Base-by-base conservation (phyloP, 2,888 invertebrate genomes). In the Drosophila conformis region DNA sequence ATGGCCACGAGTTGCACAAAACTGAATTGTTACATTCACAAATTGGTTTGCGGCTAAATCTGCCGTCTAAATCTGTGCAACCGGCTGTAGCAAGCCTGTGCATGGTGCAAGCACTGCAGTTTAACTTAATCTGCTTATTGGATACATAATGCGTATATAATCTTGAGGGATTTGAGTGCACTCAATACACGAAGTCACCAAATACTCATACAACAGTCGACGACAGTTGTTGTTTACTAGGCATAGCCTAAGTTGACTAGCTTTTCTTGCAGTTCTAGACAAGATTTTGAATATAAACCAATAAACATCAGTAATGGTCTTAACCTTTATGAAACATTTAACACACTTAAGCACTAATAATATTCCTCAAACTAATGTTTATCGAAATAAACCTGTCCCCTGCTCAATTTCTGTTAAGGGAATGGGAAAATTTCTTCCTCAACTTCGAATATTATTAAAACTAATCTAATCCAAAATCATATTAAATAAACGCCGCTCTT, bases 71-170 rank as follows among this genome's bases (percentile, higher is more conserved):
- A 10, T 11, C 11, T 29, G 40, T 56, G 61, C 73, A 62, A 60
- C 73, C 40, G 51, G 53, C 33, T 42, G 51, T 33, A 15, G 51
- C 59, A 69, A 49, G 60, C 53, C 46, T 65, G 42, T 25, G 48
- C 48, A 53, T 58, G 52, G 38, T 59, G 63, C 74, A 74, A 64
- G 38, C 67, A 54, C 58, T 38, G 49, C 74, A 67, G 51, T 67
- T 77, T 72, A 58, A 27, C 66, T 31, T 65, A 65, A 65, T 73
- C 69, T 73, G 62, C 57, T 76, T 72, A 71, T 57, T 68, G 57
- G 53, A 35, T 7, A 65, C 74, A 69, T 60, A 56, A 78, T 65
- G 52, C 35, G 48, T 31, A 27, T 15, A 56, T 52, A 60, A 52
- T 56, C 59, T 49, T 18, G 46, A 48, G 29, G 38, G 11, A 60